Percentiles rank a stretch among this genome's conserved stretches.
Conservation (phyloP, 2,113 vertebrate genomes). For the Brachirus orientalis region DNA sequence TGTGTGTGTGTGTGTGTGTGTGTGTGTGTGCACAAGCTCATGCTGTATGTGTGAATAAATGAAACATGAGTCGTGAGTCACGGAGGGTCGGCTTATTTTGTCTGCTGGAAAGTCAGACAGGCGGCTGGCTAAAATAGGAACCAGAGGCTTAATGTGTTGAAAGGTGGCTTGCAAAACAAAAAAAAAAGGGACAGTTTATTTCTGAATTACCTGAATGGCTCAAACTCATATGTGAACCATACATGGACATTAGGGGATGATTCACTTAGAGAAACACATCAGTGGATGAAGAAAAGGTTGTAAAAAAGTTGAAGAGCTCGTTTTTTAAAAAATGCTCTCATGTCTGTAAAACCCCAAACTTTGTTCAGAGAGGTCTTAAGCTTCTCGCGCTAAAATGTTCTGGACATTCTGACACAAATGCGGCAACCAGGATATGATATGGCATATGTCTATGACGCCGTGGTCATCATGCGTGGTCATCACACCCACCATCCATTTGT, state of each 20-base stretch:
- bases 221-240: background rate
- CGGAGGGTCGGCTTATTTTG: slow-evolving; percentile 43
- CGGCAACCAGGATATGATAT: slow-evolving; percentile 44
- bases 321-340: slow-evolving; percentile 1
- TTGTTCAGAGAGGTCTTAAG: slow-evolving; percentile 16
- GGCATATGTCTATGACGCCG: slow-evolving; percentile 26
- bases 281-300: background rate
- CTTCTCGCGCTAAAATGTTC: slow-evolving; percentile 59
- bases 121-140: slow-evolving; percentile 56
- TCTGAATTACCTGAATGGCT: slow-evolving; percentile 26
- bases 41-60: slow-evolving; percentile 49
- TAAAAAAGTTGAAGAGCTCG: slow-evolving; percentile 15
- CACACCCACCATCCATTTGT: slow-evolving; percentile 64
- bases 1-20: slow-evolving; percentile 2
- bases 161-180: slow-evolving; percentile 19
- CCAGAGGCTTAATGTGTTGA: slow-evolving; percentile 43
- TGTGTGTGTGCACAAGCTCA: background rate
- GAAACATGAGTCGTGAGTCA: slow-evolving; percentile 75
- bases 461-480: slow-evolving; percentile 65
- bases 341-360: slow-evolving; percentile 26
- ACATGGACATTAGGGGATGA: background rate
- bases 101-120: slow-evolving; percentile 62
- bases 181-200: slow-evolving; percentile 11
- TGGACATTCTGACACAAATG: slow-evolving; percentile 23
- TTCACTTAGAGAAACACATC: background rate